Evolutionary conservation across 2,888 invertebrate species (phyloP).

Genomic region (Cepaea hortensis): DNA sequence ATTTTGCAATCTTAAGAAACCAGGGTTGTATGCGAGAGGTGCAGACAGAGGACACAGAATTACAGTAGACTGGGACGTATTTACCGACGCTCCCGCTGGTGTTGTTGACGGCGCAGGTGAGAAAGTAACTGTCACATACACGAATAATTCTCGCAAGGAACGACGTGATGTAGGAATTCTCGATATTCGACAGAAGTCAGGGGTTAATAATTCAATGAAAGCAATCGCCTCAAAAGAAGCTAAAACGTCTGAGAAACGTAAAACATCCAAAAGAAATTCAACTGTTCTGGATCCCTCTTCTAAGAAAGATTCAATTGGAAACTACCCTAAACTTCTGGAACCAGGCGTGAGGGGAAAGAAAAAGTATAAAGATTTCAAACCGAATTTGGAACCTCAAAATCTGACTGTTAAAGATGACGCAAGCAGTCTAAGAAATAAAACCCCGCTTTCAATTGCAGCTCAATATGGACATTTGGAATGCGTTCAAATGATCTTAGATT

Average conservation of each 20-base stretch:
- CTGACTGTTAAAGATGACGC: neutral
- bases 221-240: neutral
- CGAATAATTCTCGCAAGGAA: neutral
- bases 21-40: too few relatives aligned
- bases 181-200: neutral
- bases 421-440: conserved; percentile 25
- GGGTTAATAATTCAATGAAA: neutral
- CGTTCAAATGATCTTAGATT: conserved; percentile 35
- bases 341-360: conserved; percentile 37
- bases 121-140: neutral
- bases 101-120: conserved; percentile 25
- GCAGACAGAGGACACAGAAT: neutral
- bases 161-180: neutral
- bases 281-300: neutral
- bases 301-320: neutral
- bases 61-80: conserved; percentile 32
- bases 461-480: conserved; percentile 41
- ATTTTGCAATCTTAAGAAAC: neutral
- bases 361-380: conserved; percentile 42
- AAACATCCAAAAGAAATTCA: neutral
- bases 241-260: neutral
- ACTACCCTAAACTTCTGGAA: conserved; percentile 4
- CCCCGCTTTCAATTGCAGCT: conserved; percentile 37
- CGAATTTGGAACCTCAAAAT: neutral
- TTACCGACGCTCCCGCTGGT: conserved; percentile 1